Evolutionary conservation across 2,797 vertebrate genomes (phyloP).

Genomic region (Sebastes minor): DNA sequence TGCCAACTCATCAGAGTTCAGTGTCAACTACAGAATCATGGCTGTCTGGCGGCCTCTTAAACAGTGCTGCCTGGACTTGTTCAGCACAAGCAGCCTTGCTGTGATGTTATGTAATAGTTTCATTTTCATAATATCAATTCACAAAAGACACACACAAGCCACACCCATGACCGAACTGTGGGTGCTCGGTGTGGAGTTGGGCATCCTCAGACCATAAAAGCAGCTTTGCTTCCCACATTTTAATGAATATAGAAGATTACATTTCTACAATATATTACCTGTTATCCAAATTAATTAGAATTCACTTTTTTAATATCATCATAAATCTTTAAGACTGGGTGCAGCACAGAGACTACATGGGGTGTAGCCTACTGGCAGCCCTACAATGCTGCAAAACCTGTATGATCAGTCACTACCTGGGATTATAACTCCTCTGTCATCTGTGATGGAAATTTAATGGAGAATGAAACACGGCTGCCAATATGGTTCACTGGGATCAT

Average conservation of each 20-base stretch:
- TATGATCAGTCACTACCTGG: not conserved
- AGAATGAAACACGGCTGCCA: not conserved
- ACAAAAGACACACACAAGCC: not conserved
- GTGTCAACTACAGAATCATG: not conserved
- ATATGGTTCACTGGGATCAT: not conserved
- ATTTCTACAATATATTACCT: not conserved
- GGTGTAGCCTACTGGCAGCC: no score
- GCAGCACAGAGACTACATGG: not conserved
- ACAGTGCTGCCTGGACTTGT: not conserved
- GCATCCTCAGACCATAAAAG: accelerated
- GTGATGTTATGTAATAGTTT: not conserved
- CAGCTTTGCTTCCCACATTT: not conserved
- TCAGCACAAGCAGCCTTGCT: not conserved
- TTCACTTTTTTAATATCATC: not conserved
- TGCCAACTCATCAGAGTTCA: not conserved
- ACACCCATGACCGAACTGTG: not conserved
- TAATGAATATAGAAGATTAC: not conserved
- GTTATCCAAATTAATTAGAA: not conserved
- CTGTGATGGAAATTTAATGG: not conserved
- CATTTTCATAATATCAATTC: not conserved
- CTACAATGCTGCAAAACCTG: not conserved
- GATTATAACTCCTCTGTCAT: not conserved
- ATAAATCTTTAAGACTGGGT: not conserved
- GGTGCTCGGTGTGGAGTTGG: not conserved
- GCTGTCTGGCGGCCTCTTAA: not conserved